Percentiles rank a stretch among this genome's conserved stretches.
phyloP scores from a whole-genome alignment of 2,113 vertebrate species.

The Acanthisitta chloris region DNA sequence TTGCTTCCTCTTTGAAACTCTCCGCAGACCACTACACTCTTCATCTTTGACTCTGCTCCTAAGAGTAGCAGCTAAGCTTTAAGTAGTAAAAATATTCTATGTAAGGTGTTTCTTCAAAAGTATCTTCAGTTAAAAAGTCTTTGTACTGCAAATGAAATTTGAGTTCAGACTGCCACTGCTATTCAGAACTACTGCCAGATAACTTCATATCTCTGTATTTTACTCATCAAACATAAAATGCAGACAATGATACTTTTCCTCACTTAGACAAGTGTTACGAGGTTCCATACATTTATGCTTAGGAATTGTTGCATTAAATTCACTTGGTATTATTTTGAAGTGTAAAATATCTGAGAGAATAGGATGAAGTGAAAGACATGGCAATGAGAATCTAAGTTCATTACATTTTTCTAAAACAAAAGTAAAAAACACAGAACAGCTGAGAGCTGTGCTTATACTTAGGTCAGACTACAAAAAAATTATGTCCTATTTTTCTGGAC shows the following conservation, averaged over 20 bases:
- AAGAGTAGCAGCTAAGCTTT: not conserved
- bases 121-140: not conserved
- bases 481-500: not conserved
- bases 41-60: not conserved
- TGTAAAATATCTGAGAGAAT: not conserved
- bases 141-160: not conserved
- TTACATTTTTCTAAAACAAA: not conserved
- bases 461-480: not conserved
- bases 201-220: not conserved
- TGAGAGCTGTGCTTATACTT: not conserved
- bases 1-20: not conserved
- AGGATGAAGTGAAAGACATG: not conserved
- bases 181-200: not conserved
- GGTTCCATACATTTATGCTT: not conserved
- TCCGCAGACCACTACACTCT: not conserved
- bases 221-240: not conserved
- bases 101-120: fast-evolving
- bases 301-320: not conserved
- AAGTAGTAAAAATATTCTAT: not conserved
- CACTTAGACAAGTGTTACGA: not conserved
- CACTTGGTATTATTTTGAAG: not conserved
- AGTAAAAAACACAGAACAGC: not conserved
- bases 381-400: not conserved
- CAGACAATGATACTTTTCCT: not conserved
- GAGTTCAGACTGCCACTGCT: not conserved